Evolutionary conservation across 2,888 invertebrate species (phyloP).

Genomic region (Patella caerulea): DNA sequence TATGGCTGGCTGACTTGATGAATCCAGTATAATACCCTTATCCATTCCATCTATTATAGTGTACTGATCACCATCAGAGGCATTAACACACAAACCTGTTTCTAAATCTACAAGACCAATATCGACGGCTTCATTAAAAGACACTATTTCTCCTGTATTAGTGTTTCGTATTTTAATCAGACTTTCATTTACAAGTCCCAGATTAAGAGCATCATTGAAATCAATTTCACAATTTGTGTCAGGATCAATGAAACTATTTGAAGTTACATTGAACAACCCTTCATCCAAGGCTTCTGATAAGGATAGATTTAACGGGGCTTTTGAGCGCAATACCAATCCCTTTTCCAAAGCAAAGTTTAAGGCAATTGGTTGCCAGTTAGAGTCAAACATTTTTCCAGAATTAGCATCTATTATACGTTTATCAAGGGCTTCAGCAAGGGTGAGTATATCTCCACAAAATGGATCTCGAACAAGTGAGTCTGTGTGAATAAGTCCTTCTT

Average conservation of each 20-base stretch:
- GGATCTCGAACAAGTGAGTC: constrained; percentile 63
- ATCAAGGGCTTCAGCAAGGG: constrained; percentile 60
- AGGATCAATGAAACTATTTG: constrained; percentile 58
- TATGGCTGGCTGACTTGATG: constrained; percentile 57
- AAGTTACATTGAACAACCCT: constrained; percentile 58
- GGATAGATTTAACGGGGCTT: constrained; percentile 59
- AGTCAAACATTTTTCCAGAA: constrained; percentile 64
- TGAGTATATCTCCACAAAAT: constrained; percentile 59
- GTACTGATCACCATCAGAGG: constrained; percentile 45
- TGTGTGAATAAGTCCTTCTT: constrained; percentile 53
- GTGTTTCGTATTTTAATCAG: constrained; percentile 53
- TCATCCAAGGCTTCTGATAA: constrained; percentile 63
- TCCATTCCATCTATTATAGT: constrained; percentile 59
- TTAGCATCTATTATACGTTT: constrained; percentile 59
- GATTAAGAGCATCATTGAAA: constrained; percentile 52
- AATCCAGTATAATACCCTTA: constrained; percentile 59
- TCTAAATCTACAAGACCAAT: constrained; percentile 50
- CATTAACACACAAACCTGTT: constrained; percentile 49
- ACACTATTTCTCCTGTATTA: constrained; percentile 47
- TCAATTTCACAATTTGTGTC: constrained; percentile 56
- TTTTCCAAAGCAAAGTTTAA: constrained; percentile 62
- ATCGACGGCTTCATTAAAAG: constrained; percentile 54
- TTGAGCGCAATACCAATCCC: constrained; percentile 59
- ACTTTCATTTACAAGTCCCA: constrained; percentile 55
- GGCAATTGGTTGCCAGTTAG: constrained; percentile 58